These are phyloP conservation scores for Rotaria magnacalcarata DNA, from an alignment of 2,888 invertebrate species.

Conservation along the genomic window DNA sequence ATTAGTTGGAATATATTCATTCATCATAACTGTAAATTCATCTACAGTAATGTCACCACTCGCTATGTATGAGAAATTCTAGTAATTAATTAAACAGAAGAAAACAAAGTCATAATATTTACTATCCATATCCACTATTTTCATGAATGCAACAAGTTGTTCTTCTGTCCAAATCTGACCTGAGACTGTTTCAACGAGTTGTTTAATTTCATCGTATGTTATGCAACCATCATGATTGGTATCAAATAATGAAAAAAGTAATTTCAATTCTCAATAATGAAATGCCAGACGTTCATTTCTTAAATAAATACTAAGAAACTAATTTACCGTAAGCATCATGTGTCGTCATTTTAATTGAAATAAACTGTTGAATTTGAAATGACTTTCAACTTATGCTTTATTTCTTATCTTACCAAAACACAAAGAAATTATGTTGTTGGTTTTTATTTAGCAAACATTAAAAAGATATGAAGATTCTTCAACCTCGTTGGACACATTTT, in stretches of 20 bases:
- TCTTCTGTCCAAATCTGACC: background rate
- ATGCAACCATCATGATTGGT: conserved; percentile 39
- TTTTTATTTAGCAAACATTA: background rate
- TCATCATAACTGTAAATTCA: background rate
- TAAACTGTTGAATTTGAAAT: background rate
- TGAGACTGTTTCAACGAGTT: background rate
- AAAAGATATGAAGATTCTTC: background rate
- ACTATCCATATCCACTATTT: background rate
- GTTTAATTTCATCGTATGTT: background rate
- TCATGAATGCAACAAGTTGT: background rate
- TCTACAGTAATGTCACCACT: background rate
- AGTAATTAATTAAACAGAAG: background rate
- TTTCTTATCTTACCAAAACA: background rate
- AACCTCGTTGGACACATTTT: too few species aligned
- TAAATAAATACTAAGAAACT: background rate
- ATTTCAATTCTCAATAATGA: background rate
- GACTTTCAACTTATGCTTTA: too few species aligned
- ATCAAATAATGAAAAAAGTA: conserved; percentile 37
- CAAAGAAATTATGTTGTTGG: too few species aligned
- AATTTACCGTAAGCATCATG: background rate
- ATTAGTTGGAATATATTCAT: background rate
- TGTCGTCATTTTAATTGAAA: background rate
- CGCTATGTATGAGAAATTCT: background rate
- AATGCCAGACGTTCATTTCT: background rate
- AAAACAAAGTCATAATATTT: background rate